These are phyloP conservation scores for Echinometra lucunter DNA, from an alignment of 53 echinoderm and acorn worm genomes.

Conservation along the genomic window DNA sequence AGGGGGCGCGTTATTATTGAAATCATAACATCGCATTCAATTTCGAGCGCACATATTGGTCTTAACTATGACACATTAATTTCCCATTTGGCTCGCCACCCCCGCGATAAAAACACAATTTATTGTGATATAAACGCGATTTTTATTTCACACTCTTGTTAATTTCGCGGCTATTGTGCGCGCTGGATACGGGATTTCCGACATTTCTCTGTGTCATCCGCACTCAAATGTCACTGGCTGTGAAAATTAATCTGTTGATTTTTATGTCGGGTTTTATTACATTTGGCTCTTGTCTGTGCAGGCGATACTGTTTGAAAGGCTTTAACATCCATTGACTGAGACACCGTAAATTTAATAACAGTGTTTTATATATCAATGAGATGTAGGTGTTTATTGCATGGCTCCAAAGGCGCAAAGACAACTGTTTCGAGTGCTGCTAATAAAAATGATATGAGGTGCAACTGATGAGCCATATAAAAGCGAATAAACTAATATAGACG, in stretches of 20 bases:
- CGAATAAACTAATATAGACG: constrained; percentile 21
- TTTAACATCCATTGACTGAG: background rate
- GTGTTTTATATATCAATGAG: background rate
- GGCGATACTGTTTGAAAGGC: background rate
- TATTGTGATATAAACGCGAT: constrained; percentile 26
- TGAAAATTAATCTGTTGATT: constrained; percentile 49
- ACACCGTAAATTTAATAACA: constrained; percentile 24
- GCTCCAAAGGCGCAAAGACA: constrained; percentile 37
- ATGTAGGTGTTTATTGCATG: background rate
- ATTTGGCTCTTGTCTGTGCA: constrained; percentile 29
- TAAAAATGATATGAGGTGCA: constrained; percentile 24
- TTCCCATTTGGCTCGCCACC: constrained; percentile 42
- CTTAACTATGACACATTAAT: constrained; percentile 58
- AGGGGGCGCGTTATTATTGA: constrained; percentile 26
- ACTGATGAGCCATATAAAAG: constrained; percentile 1
- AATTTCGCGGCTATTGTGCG: constrained; percentile 31
- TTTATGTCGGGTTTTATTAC: constrained; percentile 53
- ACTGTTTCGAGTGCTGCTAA: constrained; percentile 4
- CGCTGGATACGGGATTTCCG: constrained; percentile 33
- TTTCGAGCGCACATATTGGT: constrained; percentile 50
- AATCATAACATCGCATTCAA: constrained; percentile 50
- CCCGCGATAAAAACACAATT: constrained; percentile 53
- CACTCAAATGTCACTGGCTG: background rate
- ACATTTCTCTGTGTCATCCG: background rate
- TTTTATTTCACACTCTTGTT: constrained; percentile 54